Conservation (phyloP, 2,113 vertebrate genomes). For the Malaclemys terrapin region DNA sequence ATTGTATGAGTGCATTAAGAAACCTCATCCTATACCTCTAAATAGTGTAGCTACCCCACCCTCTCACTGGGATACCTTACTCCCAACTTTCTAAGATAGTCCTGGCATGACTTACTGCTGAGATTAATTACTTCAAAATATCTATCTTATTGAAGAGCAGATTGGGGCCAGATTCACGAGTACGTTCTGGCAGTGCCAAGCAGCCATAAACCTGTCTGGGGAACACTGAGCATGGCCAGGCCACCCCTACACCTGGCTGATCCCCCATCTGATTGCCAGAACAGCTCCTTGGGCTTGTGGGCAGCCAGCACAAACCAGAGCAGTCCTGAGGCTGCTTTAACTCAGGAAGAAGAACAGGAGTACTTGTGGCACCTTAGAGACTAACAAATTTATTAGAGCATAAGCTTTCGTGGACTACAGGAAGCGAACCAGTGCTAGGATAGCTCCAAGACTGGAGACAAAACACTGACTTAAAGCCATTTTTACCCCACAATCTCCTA, state of each 20-base stretch:
- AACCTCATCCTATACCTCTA: not conserved
- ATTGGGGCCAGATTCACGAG: not conserved
- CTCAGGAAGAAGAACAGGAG: not conserved
- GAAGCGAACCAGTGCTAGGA: not conserved
- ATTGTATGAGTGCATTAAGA: not conserved
- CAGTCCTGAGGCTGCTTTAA: not conserved
- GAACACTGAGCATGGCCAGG: not conserved
- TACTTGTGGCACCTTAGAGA: too few relatives aligned
- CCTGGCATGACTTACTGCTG: not conserved
- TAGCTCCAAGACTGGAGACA: not conserved
- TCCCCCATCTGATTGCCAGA: not conserved
- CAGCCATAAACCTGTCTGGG: not conserved
- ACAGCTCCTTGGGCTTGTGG: not conserved
- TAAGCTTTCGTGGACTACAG: too few relatives aligned
- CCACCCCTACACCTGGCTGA: not conserved
- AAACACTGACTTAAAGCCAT: not conserved
- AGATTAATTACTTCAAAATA: slow-evolving; percentile 27
- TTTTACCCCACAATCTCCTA: not conserved
- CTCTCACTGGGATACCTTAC: not conserved
- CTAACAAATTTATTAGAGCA: too few relatives aligned
- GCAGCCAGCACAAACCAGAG: slow-evolving; percentile 12
- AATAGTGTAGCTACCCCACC: not conserved
- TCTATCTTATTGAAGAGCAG: not conserved
- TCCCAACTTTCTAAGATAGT: not conserved
- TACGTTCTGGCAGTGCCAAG: not conserved